Conservation (phyloP, 2,888 invertebrate species). For the Malthinus seriepunctatus region DNA sequence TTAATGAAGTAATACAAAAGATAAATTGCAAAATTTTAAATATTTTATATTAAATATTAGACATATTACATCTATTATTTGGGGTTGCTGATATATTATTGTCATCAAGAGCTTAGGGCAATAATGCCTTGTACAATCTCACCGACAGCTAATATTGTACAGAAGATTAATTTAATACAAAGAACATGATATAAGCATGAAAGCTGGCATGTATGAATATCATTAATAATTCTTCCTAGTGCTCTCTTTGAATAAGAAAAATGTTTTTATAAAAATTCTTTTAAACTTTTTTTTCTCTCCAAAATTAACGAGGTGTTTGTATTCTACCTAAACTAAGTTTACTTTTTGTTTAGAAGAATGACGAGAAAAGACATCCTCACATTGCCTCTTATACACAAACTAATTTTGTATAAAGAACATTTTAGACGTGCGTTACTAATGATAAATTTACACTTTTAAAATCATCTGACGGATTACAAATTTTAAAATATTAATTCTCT, state of each 20-base stretch:
- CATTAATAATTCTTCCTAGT: constrained; percentile 20
- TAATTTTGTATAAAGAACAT: not conserved
- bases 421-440: constrained; percentile 1
- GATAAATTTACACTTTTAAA: too few relatives aligned
- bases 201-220: constrained; percentile 19
- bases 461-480: too few relatives aligned
- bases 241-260: not conserved
- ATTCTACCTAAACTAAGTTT: constrained; percentile 22
- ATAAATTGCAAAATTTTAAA: constrained; percentile 25
- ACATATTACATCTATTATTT: constrained; percentile 48
- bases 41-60: constrained; percentile 48
- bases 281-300: not conserved
- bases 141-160: constrained; percentile 44
- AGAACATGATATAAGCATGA: constrained; percentile 35
- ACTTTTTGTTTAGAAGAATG: constrained; percentile 33
- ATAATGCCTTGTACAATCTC: constrained; percentile 40
- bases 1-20: constrained; percentile 13
- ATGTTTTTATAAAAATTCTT: not conserved
- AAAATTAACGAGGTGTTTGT: not conserved
- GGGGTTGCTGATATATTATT: constrained; percentile 48
- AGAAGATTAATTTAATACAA: constrained; percentile 45
- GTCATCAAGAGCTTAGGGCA: constrained; percentile 42
- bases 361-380: constrained; percentile 29
- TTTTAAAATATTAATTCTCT: too few relatives aligned
- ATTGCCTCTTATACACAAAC: too few relatives aligned